These are phyloP conservation scores for Puffinus mauretanicus DNA, from an alignment of 2,113 vertebrate species.

Conservation along the genomic window DNA sequence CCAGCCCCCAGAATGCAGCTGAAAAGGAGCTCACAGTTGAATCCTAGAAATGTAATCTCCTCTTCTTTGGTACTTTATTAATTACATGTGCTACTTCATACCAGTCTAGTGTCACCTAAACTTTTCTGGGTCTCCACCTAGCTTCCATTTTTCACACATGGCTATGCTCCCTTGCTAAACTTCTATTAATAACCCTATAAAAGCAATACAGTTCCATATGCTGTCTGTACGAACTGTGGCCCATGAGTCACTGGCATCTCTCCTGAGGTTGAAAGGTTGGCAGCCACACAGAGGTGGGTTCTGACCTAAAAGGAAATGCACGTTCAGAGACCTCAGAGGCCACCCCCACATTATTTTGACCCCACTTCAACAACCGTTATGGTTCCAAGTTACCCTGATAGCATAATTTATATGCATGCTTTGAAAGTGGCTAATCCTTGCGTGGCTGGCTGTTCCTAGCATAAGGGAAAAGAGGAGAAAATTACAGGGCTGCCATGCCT, in stretches of 20 bases:
- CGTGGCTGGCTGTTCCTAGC: neutral
- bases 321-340: neutral
- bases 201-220: neutral
- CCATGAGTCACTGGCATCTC: neutral
- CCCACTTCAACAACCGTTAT: neutral
- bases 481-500: neutral
- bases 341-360: neutral
- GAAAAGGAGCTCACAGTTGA: neutral
- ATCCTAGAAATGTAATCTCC: neutral
- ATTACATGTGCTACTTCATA: neutral
- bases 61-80: neutral
- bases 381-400: neutral
- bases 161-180: neutral
- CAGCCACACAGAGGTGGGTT: neutral
- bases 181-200: neutral
- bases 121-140: neutral
- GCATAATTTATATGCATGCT: neutral
- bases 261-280: neutral
- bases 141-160: neutral
- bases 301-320: neutral
- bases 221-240: neutral
- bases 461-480: neutral
- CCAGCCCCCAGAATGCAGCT: neutral
- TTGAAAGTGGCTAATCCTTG: neutral
- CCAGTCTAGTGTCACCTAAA: neutral